Conservation (phyloP, 2,888 invertebrate species). For the Parnassius mnemosyne region DNA sequence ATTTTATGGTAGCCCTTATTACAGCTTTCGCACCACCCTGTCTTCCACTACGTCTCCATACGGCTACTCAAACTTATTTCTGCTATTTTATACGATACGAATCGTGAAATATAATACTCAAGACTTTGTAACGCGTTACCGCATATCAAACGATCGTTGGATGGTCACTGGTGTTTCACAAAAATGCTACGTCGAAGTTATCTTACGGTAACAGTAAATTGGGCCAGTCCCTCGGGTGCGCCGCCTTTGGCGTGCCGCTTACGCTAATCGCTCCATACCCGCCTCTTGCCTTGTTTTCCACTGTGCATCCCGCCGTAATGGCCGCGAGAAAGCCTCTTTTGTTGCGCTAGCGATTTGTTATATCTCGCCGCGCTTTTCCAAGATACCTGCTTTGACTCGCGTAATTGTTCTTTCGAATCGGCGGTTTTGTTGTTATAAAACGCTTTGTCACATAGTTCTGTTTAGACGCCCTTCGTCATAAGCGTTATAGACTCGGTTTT, state of each 20-base stretch:
- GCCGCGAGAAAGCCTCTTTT: slow-evolving; percentile 78
- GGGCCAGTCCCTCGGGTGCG: slow-evolving; percentile 46
- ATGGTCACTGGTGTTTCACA: slow-evolving; percentile 62
- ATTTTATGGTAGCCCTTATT: slow-evolving; percentile 80
- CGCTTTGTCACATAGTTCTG: slow-evolving; percentile 77
- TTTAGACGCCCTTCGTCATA: slow-evolving; percentile 57
- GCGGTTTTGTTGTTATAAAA: slow-evolving; percentile 73
- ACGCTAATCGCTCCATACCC: slow-evolving; percentile 64
- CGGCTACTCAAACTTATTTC: slow-evolving; percentile 54
- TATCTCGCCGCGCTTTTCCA: slow-evolving; percentile 71
- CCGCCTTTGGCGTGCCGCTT: slow-evolving; percentile 51
- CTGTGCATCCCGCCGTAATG: slow-evolving; percentile 70
- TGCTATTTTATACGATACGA: slow-evolving; percentile 30
- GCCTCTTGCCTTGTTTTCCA: slow-evolving; percentile 45
- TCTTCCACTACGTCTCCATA: slow-evolving; percentile 48
- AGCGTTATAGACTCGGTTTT: slow-evolving; percentile 47
- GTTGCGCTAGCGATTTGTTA: slow-evolving; percentile 76
- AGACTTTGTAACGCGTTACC: slow-evolving; percentile 1
- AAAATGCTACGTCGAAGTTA: slow-evolving; percentile 69
- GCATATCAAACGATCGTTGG: slow-evolving; percentile 29
- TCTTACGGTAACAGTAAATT: slow-evolving; percentile 77
- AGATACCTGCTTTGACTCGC: slow-evolving; percentile 75
- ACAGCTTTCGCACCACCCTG: slow-evolving; percentile 65
- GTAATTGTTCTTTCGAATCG: slow-evolving; percentile 78
- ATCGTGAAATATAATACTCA: slow-evolving; percentile 20